Conservation (phyloP, 64 coral and sea anemone genomes). For the Trachythela sp. region DNA sequence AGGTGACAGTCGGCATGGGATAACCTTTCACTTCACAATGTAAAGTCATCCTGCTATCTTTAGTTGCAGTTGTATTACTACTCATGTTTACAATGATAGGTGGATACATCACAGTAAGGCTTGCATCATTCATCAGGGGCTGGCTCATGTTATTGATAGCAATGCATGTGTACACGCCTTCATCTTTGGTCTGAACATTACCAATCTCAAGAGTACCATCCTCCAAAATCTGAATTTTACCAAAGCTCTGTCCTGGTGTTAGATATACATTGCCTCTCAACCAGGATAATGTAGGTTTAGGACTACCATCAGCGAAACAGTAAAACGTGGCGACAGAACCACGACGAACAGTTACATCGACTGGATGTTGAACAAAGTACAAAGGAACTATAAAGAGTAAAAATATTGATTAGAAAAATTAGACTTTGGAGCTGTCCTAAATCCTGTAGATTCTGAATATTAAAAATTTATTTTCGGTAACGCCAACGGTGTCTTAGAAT, state of each 20-base stretch:
- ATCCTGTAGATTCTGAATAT: too few species aligned
- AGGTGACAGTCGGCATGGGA: background rate
- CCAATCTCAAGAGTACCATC: background rate
- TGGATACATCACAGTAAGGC: background rate
- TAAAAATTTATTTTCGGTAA: too few species aligned
- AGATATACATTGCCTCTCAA: background rate
- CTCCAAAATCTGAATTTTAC: background rate
- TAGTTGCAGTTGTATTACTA: background rate
- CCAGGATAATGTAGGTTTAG: background rate
- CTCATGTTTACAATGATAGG: background rate
- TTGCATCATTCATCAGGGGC: background rate
- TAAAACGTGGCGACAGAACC: background rate
- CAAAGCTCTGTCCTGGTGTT: background rate
- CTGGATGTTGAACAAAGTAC: background rate
- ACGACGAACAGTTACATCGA: background rate
- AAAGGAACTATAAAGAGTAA: slow-evolving; percentile 8
- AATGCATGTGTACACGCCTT: background rate
- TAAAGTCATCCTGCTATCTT: background rate
- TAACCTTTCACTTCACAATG: slow-evolving; percentile 5
- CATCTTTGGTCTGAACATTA: background rate
- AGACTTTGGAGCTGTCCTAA: too few species aligned
- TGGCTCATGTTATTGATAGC: background rate
- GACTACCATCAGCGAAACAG: slow-evolving; percentile 9
- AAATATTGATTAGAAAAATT: background rate
- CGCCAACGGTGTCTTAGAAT: too few species aligned